Evolutionary conservation across 2,797 vertebrate species (phyloP), one percentile per base, ranked within the genome.

Genomic region (Myripristis murdjan): DNA sequence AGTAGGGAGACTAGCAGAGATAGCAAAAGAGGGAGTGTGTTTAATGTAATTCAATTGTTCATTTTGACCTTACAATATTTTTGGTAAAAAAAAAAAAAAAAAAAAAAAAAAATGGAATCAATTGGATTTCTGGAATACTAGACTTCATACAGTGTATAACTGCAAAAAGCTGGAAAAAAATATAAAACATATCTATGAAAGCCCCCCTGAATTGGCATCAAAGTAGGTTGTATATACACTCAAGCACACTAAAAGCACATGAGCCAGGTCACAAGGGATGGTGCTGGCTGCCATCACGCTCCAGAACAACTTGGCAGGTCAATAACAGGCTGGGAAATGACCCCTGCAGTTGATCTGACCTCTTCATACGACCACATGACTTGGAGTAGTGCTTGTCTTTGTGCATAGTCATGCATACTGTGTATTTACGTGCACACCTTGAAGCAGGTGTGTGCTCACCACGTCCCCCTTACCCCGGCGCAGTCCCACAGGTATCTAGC

Each of bases 401-500:
- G 8, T n/a, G 28, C 20, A 67, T 56, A 44, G 23, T 20, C 43
- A 37, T 44, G 4, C 55, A 6, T 58, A 6, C 24, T 39, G 18
- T 54, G 28, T 62, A 56, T 28, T 43, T 60, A 53, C 64, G 55
- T 55, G 18, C 37, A 41, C 47, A 24, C 9, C n/a, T 23, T 16
- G 22, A 52, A 8, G 35, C 60, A 31, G 16, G 55, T 16, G 48
- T 73, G 46, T 51, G 37, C 63, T 49, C 71, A 57, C 52, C 8
- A 12, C 8, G 15, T 16, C 31, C 20, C 16, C 24, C 1, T 64
- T 59, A 58, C 44, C 37, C 28, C 28, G 28, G 20, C 20, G 24
- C 31, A 47, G 78, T 87, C 65, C 69, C 72, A 78, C 65, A 86
- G 75, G 76, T 85, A 37, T 67, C 58, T 35, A 62, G 73, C 56